Evolutionary conservation across 2,888 invertebrate species (phyloP), one percentile per base, ranked within the genome.

Genomic region (Allacma fusca): DNA sequence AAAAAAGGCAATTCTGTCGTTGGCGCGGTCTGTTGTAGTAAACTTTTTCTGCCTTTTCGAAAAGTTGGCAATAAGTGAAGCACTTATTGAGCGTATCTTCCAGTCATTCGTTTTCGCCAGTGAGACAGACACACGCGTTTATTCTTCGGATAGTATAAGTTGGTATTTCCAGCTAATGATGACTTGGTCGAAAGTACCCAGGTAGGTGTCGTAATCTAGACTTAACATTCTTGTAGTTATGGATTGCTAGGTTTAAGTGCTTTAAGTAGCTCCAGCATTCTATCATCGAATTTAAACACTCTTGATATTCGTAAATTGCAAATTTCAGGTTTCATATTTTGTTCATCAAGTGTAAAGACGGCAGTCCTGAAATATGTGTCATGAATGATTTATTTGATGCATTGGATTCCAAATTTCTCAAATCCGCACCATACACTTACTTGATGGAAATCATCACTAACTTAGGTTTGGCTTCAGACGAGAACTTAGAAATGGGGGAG

Each of bases 131-230:
- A 21, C 40, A 9, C 29, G 24, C 1, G 26, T 13, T 16, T 76
- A 70, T 23, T 57, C 76, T 0, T 70, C 76, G 12, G 69, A 76
- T 28, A 76, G 76, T 43, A 70, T 76, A 19, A 76, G 70, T 29
- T 76, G 76, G 76, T 70, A 70, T n/a, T 43, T 76, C 12, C 59
- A 76, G n/a, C 44, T 76, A 4, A 76, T 76, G 76, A 76, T 70
- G 76, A 69, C 34, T 28, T 76, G 76, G 76, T 76, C 76, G 1
- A 50, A 50, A 40, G 12, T 23, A 21, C 68, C 75, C 28, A 68
- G 75, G 76, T 76, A 29, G 19, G 4, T 75, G 12, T 1, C 21
- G 44, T 29, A 21, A 23, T 70, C 16, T 43, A 23, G 7, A 23
- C 23, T 24, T n/a, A n/a, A n/a, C n/a, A n/a, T n/a, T n/a, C n/a